Evolutionary conservation across 2,113 vertebrate genomes (phyloP), one percentile per base, ranked within the genome.

Genomic region (Nycticorax nycticorax): DNA sequence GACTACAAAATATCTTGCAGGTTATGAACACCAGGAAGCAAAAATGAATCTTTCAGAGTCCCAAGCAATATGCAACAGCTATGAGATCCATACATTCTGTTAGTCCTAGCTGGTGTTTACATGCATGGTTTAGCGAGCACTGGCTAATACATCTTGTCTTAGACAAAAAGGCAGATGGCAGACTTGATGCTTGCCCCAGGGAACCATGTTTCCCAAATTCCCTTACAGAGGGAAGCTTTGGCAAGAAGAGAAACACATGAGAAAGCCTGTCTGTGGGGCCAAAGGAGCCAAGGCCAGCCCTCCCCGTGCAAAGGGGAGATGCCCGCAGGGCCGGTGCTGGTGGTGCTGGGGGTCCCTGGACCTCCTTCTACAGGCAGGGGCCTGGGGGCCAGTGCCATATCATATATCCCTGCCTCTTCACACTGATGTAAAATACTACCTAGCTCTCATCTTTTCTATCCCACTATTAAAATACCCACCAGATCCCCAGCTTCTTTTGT

Each of bases 401-500:
- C 66, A 9, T 9, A 7, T 50, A 24, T 64, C 55, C 22, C 32
- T 63, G 32, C 27, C 14, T 33, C 67, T 81, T 68, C 64, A 74
- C 74, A 32, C 24, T 64, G 73, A 53, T 41, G 19, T 55, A 60
- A 89, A 95, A 96, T 56, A 89, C 24, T 52, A 59, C n/a, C 59
- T 68, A 41, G 27, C 26, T 92, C 62, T 80, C 41, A 20, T 55
- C 35, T 88, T 94, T 91, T 67, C 86, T 68, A 53, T 26, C 15
- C n/a, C 15, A 21, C 55, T 81, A n/a, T 94, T 91, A 88, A 96
- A 96, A 93, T 64, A 84, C 37, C 23, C 30, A 82, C 56, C 35
- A 45, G 19, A 77, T 67, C 41, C 41, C 35, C 57, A 52, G 73
- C 37, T 93, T 59, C 45, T 88, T 89, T 78, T 50, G 35, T 89